phyloP scores from a whole-genome alignment of 1,140 invertebrate genomes.

The Drosophila nikananu region DNA sequence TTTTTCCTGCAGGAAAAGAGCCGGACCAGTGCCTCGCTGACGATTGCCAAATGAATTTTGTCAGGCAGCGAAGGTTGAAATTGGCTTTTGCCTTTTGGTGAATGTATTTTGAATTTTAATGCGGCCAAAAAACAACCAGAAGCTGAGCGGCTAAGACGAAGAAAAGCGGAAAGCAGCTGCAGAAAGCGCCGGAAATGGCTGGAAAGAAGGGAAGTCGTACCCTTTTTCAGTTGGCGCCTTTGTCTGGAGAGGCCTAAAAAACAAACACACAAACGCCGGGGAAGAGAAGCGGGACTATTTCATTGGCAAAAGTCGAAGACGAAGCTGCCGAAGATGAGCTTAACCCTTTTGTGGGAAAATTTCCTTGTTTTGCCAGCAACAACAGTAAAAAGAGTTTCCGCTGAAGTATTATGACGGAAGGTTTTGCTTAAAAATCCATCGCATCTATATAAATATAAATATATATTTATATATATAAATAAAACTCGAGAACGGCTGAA shows the following conservation, averaged over 20 bases:
- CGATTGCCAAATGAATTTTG: constrained; percentile 80
- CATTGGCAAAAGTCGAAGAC: constrained; percentile 65
- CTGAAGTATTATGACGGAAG: background rate
- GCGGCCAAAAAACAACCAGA: constrained; percentile 28
- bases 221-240: constrained; percentile 36
- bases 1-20: constrained; percentile 3
- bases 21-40: constrained; percentile 30
- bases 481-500: no score
- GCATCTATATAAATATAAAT: no score
- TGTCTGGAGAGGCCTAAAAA: constrained; percentile 24
- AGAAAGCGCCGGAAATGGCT: constrained; percentile 7
- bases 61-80: constrained; percentile 78
- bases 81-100: constrained; percentile 78
- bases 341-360: constrained; percentile 1
- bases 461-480: no score
- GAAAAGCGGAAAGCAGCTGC: background rate
- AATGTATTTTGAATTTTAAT: constrained; percentile 83
- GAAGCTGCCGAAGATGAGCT: constrained; percentile 12
- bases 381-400: no score
- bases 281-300: constrained; percentile 53
- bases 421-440: no score
- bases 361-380: background rate
- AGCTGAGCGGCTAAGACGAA: background rate
- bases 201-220: constrained; percentile 23
- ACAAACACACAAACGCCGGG: constrained; percentile 20